Evolutionary conservation across 2,888 invertebrate species (phyloP).

Genomic region (Leptopterna dolabrata): DNA sequence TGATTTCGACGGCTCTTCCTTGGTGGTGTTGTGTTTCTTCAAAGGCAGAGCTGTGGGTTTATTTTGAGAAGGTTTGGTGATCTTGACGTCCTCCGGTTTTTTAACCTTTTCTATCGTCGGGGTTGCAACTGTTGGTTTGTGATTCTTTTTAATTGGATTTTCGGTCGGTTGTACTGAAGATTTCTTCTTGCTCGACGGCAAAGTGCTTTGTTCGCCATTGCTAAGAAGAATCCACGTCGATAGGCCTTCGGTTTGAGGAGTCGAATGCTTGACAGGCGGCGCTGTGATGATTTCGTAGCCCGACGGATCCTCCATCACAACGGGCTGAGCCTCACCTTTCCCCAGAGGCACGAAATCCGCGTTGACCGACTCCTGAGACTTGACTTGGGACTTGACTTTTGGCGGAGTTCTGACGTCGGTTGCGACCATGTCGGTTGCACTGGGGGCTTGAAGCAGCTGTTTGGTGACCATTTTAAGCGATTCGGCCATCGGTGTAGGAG

Average conservation of each 20-base stretch:
- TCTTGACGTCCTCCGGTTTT: conserved; percentile 50
- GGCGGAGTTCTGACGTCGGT: conserved; percentile 75
- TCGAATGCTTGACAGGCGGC: conserved; percentile 55
- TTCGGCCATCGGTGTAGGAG: conserved; percentile 68
- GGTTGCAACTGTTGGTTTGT: conserved; percentile 47
- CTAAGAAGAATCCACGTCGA: conserved; percentile 83
- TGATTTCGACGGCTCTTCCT: conserved; percentile 58
- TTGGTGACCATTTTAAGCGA: conserved; percentile 73
- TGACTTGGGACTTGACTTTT: conserved; percentile 71
- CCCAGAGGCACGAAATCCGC: conserved; percentile 61
- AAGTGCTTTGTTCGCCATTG: conserved; percentile 65
- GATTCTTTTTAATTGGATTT: conserved; percentile 48
- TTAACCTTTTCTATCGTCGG: conserved; percentile 57
- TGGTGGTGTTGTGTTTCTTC: conserved; percentile 59
- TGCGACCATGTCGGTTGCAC: conserved; percentile 67
- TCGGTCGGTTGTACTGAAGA: conserved; percentile 51
- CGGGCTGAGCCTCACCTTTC: conserved; percentile 75
- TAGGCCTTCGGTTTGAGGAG: conserved; percentile 72
- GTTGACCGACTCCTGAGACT: conserved; percentile 63
- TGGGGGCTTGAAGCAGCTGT: conserved; percentile 70
- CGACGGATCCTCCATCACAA: conserved; percentile 72
- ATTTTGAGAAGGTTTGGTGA: conserved; percentile 54
- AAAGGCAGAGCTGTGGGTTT: conserved; percentile 57
- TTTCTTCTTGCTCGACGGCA: conserved; percentile 58
- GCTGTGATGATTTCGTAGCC: conserved; percentile 64